phyloP scores from a whole-genome alignment of 2,888 invertebrate species.

The Eupithecia subfuscata region DNA sequence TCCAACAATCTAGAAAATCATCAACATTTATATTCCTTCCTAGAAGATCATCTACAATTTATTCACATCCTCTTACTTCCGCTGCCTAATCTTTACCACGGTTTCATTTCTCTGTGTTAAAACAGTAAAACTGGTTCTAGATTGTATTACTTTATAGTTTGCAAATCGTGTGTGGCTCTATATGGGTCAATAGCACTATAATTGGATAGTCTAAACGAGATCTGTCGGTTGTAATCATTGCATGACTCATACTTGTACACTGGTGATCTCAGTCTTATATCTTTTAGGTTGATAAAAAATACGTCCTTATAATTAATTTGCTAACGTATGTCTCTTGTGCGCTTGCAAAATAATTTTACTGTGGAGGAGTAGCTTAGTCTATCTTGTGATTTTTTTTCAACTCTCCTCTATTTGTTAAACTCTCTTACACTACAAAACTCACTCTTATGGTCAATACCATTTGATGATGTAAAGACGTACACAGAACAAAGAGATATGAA shows the following conservation, averaged over 20 bases:
- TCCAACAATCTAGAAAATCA: slow-evolving; percentile 5
- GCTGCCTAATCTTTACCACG: slow-evolving; percentile 23
- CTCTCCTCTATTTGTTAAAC: neutral
- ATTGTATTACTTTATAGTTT: slow-evolving; percentile 28
- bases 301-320: slow-evolving; percentile 47
- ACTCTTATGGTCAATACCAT: neutral
- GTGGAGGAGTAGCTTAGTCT: neutral
- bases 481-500: neutral
- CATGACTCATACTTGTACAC: slow-evolving; percentile 59
- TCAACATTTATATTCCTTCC: slow-evolving; percentile 8
- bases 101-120: slow-evolving; percentile 35
- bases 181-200: slow-evolving; percentile 71
- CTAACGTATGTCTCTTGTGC: neutral
- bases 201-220: slow-evolving; percentile 57
- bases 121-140: slow-evolving; percentile 30
- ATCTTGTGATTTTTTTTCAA: neutral
- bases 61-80: slow-evolving; percentile 29
- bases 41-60: slow-evolving; percentile 10
- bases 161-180: slow-evolving; percentile 36
- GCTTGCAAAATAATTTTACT: neutral
- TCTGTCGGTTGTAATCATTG: slow-evolving; percentile 55
- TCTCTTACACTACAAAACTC: neutral
- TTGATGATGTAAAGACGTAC: neutral
- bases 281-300: slow-evolving; percentile 41
- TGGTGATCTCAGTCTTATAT: slow-evolving; percentile 62